Conservation (phyloP, 1,140 invertebrate genomes). For the Manduca sexta region DNA sequence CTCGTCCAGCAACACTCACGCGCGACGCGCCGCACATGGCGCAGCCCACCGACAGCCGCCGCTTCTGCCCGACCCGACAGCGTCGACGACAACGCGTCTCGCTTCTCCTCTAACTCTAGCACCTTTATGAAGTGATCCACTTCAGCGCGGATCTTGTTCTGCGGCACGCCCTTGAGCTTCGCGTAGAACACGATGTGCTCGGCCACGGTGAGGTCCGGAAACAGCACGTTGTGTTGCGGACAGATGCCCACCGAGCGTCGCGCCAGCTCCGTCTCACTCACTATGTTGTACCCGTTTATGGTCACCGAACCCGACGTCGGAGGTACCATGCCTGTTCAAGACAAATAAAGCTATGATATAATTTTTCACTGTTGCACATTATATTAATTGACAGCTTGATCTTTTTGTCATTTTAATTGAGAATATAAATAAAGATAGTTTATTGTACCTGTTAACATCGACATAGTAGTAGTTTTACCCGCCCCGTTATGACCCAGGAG, state of each 20-base stretch:
- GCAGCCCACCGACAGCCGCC: constrained; percentile 71
- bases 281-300: constrained; percentile 12
- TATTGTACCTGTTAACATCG: constrained; percentile 83
- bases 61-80: constrained; percentile 75
- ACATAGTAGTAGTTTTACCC: constrained; percentile 85
- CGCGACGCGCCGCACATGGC: constrained; percentile 74
- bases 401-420: too few species aligned
- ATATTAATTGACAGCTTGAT: too few species aligned
- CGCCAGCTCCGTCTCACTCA: constrained; percentile 14
- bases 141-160: constrained; percentile 67
- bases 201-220: constrained; percentile 80
- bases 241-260: constrained; percentile 80
- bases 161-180: constrained; percentile 76
- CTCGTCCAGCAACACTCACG: constrained; percentile 89
- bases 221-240: constrained; percentile 85
- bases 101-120: constrained; percentile 77
- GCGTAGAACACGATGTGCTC: constrained; percentile 84
- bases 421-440: too few species aligned
- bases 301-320: constrained; percentile 15
- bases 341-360: too few species aligned
- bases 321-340: constrained; percentile 16
- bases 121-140: constrained; percentile 41
- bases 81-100: constrained; percentile 40
- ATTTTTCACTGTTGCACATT: too few species aligned
- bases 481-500: constrained; percentile 86